Evolutionary conservation across 2,113 vertebrate species (phyloP), one percentile per base, ranked within the genome.

Genomic region (Geococcyx californianus): DNA sequence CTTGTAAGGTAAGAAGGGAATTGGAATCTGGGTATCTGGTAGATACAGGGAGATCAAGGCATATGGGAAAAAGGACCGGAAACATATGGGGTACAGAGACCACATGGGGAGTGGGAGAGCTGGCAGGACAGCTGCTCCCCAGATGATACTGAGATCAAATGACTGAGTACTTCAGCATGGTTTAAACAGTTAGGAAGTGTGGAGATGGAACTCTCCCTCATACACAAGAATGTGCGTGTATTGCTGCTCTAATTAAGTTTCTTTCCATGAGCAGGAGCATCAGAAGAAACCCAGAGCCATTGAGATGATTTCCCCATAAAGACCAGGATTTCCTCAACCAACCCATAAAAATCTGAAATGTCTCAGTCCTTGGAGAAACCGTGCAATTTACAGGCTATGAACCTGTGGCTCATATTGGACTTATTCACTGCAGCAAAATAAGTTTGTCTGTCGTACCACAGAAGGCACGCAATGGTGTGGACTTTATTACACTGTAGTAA

Each of bases 81-180:
- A 97, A 95, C 96, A 96, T 96, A 94, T 96, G 96, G 90, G 95
- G 79, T 92, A 64, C 95, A 96, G 92, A 93, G 90, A 90, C 83
- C 88, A 84, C 92, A 92, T 96, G 94, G 90, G 83, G 94, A 95
- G 90, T 94, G 94, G 96, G 95, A 93, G 94, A 97, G 34, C 75
- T 86, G 83, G 85, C 47, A 81, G 75, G 86, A 92, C 96, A 97
- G 95, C 86, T 97, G 96, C 86, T 95, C 79, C 88, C 88, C 96
- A 97, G 92, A 97, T 96, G 96, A 96, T 84, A 16, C 20, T 81
- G 73, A 96, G 95, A 97, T 97, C 96, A 97, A 97, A 97, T 97
- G 95, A 80, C 90, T 96, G 90, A 97, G 94, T 96, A 93, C 68
- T 97, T 95, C 95, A 94, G 34, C 63, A 90, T 96, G 94, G 86